Conservation (phyloP, 30 jellyfish, hydroid and myxozoan genomes). For the Nemopilema nomurai region DNA sequence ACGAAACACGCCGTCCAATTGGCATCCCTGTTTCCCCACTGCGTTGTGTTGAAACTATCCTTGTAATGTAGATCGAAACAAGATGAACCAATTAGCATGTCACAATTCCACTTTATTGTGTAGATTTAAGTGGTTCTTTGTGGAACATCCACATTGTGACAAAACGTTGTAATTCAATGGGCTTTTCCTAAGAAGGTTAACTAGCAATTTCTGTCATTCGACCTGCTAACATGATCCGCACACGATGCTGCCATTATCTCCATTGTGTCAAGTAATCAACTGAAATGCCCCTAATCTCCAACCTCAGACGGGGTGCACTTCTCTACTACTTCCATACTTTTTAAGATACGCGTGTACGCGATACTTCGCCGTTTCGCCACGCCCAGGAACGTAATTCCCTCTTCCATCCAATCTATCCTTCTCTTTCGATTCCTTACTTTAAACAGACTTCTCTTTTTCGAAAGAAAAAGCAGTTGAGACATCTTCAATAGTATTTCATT, state of each 20-base stretch:
- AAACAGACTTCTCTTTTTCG: no score
- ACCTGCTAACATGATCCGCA: neutral
- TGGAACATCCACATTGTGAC: neutral
- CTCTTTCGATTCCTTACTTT: no score
- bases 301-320: neutral
- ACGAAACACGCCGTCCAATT: no score
- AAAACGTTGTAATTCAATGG: neutral
- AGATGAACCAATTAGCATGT: neutral
- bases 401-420: no score
- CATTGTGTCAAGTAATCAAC: neutral
- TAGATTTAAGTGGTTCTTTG: neutral
- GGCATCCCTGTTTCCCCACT: no score
- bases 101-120: no score
- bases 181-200: neutral
- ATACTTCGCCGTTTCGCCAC: no score
- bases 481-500: no score
- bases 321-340: neutral
- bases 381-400: no score
- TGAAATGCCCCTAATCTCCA: neutral
- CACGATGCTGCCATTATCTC: neutral
- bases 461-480: no score
- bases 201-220: neutral
- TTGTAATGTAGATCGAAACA: neutral
- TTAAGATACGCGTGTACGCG: no score
- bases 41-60: neutral